Evolutionary conservation across 2,113 vertebrate genomes (phyloP).

Genomic region (Malurus cyaneus): DNA sequence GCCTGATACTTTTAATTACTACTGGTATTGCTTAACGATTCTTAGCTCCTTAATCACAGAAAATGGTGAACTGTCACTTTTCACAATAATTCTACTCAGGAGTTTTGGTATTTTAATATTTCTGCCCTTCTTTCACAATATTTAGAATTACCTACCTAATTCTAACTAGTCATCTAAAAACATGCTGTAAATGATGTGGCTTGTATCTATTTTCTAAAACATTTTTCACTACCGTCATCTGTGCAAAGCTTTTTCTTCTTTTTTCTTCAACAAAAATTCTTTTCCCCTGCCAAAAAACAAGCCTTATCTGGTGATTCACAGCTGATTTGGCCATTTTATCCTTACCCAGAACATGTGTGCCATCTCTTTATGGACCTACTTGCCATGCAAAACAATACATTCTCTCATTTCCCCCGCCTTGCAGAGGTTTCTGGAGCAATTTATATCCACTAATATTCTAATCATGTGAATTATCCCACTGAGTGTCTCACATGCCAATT

Average conservation of each 20-base stretch:
- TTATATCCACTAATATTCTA: slow-evolving; percentile 8
- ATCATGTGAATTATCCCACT: slow-evolving; percentile 26
- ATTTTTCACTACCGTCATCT: not conserved
- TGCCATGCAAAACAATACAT: not conserved
- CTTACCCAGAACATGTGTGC: not conserved
- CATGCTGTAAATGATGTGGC: not conserved
- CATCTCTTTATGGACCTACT: not conserved
- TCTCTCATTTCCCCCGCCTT: not conserved
- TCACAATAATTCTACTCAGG: not conserved
- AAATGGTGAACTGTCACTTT: not conserved
- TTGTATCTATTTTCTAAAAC: not conserved
- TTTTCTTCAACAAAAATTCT: not conserved
- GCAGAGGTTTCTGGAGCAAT: not conserved
- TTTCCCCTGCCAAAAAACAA: not conserved
- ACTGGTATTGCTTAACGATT: not conserved
- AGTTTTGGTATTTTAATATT: not conserved
- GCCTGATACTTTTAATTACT: not conserved
- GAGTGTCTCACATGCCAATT: not conserved
- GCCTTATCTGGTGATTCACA: not conserved
- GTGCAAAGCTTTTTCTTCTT: not conserved
- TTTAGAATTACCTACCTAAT: not conserved
- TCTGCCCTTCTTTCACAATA: not conserved
- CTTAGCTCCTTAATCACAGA: not conserved
- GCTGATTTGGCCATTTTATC: not conserved
- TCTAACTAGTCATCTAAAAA: not conserved